These are phyloP conservation scores for Bradynema listronoti DNA, from an alignment of 1,140 invertebrate genomes.

Conservation along the genomic window DNA sequence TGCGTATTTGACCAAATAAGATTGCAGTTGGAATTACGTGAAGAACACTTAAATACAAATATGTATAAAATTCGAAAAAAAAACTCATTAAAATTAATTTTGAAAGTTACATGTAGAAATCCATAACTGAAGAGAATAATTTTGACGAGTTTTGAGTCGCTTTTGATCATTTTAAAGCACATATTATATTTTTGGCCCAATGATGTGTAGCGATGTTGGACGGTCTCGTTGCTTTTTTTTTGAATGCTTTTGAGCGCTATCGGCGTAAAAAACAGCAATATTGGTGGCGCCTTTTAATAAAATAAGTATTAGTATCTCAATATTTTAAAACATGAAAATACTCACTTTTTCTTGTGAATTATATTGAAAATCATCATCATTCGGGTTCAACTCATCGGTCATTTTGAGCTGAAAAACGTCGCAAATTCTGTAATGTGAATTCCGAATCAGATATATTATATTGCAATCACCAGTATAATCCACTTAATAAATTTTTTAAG, in stretches of 20 bases:
- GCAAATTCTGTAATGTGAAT: too few species aligned
- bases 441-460: too few species aligned
- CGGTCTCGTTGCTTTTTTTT: not conserved
- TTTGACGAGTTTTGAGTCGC: slow-evolving; percentile 38
- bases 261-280: slow-evolving; percentile 9
- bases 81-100: not conserved
- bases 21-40: slow-evolving; percentile 37
- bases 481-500: too few species aligned
- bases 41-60: slow-evolving; percentile 39
- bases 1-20: slow-evolving; percentile 44
- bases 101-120: slow-evolving; percentile 31
- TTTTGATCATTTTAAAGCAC: slow-evolving; percentile 44
- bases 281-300: too few species aligned
- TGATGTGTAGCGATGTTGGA: slow-evolving; percentile 17
- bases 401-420: too few species aligned
- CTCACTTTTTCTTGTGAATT: too few species aligned
- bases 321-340: too few species aligned
- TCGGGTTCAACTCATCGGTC: too few species aligned
- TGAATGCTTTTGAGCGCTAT: slow-evolving; percentile 2
- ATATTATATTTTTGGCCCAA: slow-evolving; percentile 36
- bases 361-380: too few species aligned
- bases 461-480: too few species aligned
- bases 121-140: slow-evolving; percentile 40
- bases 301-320: too few species aligned
- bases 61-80: not conserved